phyloP scores from a whole-genome alignment of 2,797 vertebrate species.

The Tapirus indicus region DNA sequence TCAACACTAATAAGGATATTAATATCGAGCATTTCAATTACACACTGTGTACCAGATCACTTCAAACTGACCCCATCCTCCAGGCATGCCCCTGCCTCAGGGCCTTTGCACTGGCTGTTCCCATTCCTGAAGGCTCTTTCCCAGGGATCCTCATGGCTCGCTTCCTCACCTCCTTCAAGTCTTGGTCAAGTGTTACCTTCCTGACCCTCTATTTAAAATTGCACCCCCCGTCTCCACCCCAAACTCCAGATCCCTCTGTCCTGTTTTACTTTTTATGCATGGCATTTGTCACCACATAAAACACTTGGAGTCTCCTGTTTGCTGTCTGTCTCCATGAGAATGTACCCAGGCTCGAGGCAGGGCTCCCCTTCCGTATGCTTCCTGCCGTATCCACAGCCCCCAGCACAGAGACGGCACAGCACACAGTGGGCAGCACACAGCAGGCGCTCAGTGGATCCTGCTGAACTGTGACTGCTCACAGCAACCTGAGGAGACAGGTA shows the following conservation, averaged over 20 bases:
- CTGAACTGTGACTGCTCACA: not conserved
- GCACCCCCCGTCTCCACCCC: not conserved
- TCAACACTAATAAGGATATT: not conserved
- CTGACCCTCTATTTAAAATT: not conserved
- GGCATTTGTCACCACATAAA: not conserved
- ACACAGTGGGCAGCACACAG: not conserved
- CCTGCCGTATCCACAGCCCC: not conserved
- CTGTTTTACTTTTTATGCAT: not conserved
- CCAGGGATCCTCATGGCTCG: not conserved
- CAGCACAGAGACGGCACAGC: not conserved
- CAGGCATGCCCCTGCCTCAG: not conserved
- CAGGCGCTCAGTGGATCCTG: not conserved
- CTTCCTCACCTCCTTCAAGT: not conserved
- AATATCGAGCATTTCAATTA: not conserved
- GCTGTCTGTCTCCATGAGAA: not conserved
- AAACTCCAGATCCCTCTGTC: not conserved
- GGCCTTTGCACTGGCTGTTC: not conserved
- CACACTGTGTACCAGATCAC: too few species aligned
- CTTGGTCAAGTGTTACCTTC: not conserved
- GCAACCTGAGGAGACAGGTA: not conserved
- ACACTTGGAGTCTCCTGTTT: not conserved
- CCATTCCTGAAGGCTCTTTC: not conserved
- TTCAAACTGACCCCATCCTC: not conserved
- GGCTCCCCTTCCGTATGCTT: not conserved
- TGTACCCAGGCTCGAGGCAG: not conserved